phyloP scores from a whole-genome alignment of 2,113 vertebrate species.

The Megaceryle maxima region DNA sequence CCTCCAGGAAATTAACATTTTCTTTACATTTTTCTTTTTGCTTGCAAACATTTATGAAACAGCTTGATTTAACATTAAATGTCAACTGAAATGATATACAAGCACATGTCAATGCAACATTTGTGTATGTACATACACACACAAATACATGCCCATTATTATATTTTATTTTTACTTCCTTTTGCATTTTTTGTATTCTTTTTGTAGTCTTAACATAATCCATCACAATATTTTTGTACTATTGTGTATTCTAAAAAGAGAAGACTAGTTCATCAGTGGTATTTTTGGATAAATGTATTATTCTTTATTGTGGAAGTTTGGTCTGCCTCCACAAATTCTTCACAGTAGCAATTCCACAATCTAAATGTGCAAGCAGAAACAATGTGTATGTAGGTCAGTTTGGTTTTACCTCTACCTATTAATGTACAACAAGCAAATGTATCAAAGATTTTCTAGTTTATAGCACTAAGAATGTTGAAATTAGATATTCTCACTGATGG shows the following conservation, averaged over 20 bases:
- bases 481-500: constrained; percentile 21
- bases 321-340: neutral
- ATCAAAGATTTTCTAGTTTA: neutral
- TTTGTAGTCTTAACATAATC: constrained; percentile 47
- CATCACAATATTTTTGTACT: constrained; percentile 65
- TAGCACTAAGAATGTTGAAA: neutral
- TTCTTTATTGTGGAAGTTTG: neutral
- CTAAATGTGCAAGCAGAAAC: neutral
- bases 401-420: neutral
- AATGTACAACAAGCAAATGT: neutral
- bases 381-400: neutral
- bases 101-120: neutral
- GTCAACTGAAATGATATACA: constrained; percentile 28
- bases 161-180: neutral
- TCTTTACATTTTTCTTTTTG: constrained; percentile 72
- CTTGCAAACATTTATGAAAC: constrained; percentile 75
- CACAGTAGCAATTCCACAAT: neutral
- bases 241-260: constrained; percentile 72
- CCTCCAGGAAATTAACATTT: constrained; percentile 65
- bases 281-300: neutral
- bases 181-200: constrained; percentile 54
- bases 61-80: constrained; percentile 75
- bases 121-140: neutral
- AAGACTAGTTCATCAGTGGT: constrained; percentile 62
- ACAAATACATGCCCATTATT: constrained; percentile 43